A percentile compares a stretch with the other conserved stretches of the same genome.
phyloP scores from a whole-genome alignment of 1,140 invertebrate genomes.

The Harpegnathos saltator region DNA sequence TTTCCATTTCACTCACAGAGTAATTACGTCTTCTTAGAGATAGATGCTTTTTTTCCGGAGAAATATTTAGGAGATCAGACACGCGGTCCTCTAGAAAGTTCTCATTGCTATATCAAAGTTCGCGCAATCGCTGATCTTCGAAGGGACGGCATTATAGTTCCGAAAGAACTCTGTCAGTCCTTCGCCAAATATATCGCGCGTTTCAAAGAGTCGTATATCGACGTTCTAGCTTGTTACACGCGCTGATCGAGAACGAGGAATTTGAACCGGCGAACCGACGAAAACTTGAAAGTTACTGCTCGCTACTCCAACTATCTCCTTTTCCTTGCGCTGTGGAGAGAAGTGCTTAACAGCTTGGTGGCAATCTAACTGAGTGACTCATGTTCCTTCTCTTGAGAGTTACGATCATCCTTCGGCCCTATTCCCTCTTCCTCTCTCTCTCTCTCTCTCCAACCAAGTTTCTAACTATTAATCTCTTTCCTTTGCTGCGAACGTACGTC shows the following conservation, averaged over 20 bases:
- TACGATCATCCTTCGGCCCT: conserved; percentile 9
- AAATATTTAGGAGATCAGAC: conserved; percentile 2
- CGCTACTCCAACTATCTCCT: conserved; percentile 13
- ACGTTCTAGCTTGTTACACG: conserved; percentile 29
- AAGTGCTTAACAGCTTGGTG: conserved; percentile 12
- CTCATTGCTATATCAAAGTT: neutral
- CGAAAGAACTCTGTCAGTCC: neutral
- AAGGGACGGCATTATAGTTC: neutral
- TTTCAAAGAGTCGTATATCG: conserved; percentile 27
- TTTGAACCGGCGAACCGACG: neutral
- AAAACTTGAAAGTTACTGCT: conserved; percentile 38
- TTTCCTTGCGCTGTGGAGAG: conserved; percentile 1
- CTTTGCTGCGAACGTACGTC: neutral
- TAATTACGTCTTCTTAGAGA: neutral
- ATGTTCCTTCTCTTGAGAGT: conserved; percentile 37
- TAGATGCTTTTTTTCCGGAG: neutral
- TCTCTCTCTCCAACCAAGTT: neutral
- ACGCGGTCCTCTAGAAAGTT: neutral
- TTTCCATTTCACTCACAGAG: neutral
- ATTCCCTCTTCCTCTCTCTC: neutral
- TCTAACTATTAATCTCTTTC: neutral
- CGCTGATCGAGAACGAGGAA: conserved; percentile 14
- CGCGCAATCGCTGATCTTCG: neutral
- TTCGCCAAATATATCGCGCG: conserved; percentile 6
- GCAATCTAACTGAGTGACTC: conserved; percentile 58